Evolutionary conservation across 2,888 invertebrate genomes (phyloP), one percentile per base, ranked within the genome.

Genomic region (Drosophila dives): DNA sequence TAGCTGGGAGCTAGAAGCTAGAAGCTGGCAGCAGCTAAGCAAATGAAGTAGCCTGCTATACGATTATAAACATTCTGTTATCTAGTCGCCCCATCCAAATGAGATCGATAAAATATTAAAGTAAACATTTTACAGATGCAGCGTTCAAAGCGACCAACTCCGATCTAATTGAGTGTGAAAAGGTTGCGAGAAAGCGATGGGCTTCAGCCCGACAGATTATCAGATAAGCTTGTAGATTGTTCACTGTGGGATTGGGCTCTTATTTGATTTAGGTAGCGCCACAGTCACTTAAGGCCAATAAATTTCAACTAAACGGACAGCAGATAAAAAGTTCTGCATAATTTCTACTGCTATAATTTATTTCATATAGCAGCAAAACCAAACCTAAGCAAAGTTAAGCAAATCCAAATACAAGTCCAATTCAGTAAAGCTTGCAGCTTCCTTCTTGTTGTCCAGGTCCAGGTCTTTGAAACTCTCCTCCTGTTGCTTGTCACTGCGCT

Each of bases 161-260:
- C 53, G 49, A 72, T 80, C 88, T 90, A 90, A 91, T 90, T 89
- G 90, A 90, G 91, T 90, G 90, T 87, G 81, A 91, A 90, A 72
- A 74, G 72, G 74, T 62, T 74, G 74, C 50, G 38, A 50, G 63
- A 68, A 29, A 29, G 62, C 54, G 60, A 32, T 17, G 36, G 45
- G 54, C 29, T 26, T 69, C 63, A 63, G 60, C 32, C 50, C 12
- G 45, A 58, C 34, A 63, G 64, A 68, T 68, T 55, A 68, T 66
- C 67, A 17, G 48, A 15, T 50, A 32, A 58, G 12, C 55, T 12
- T 23, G 51, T 20, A 42, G 51, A 58, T 45, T 45, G 45, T 66
- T 48, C 36, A 15, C n/a, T 45, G 23, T 34, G 48, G 54, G 20
- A 36, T 62, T 33, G 17, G 40, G 42, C 38, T 33, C 10, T 40